Evolutionary conservation across 2,113 vertebrate genomes (phyloP).

Genomic region (Prolemur simus): DNA sequence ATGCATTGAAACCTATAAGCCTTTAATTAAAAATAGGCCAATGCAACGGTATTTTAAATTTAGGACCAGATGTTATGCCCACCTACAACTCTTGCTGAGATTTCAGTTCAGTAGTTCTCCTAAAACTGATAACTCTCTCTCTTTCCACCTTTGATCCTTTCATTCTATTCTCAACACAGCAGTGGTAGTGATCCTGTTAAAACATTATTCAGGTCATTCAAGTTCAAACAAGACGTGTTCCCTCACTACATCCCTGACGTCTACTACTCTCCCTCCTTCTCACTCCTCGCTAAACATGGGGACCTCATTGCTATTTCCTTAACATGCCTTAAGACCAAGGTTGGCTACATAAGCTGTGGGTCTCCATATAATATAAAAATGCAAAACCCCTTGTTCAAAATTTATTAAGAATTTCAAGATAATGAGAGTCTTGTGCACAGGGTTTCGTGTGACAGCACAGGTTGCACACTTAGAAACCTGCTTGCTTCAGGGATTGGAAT

Average conservation of each 20-base stretch:
- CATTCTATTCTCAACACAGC: neutral
- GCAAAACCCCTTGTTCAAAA: neutral
- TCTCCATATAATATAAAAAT: neutral
- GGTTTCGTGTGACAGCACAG: neutral
- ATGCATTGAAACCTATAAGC: neutral
- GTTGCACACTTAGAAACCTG: neutral
- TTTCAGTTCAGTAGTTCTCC: neutral
- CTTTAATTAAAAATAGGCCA: conserved; percentile 54
- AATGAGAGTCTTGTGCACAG: neutral
- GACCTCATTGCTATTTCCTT: neutral
- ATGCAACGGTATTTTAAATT: conserved; percentile 45
- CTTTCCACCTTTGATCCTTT: neutral
- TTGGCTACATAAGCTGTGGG: too few relatives aligned
- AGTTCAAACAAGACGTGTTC: neutral
- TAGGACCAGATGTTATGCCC: conserved; percentile 29
- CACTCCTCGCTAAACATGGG: neutral
- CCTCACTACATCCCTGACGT: neutral
- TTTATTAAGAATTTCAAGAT: neutral
- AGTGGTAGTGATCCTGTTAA: neutral
- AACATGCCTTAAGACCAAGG: neutral
- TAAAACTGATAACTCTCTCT: neutral
- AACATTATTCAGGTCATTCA: neutral
- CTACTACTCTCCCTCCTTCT: neutral
- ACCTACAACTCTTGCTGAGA: conserved; percentile 8
- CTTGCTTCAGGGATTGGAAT: neutral